Conservation (phyloP, 2,888 invertebrate genomes). For the Luffia ferchaultella region DNA sequence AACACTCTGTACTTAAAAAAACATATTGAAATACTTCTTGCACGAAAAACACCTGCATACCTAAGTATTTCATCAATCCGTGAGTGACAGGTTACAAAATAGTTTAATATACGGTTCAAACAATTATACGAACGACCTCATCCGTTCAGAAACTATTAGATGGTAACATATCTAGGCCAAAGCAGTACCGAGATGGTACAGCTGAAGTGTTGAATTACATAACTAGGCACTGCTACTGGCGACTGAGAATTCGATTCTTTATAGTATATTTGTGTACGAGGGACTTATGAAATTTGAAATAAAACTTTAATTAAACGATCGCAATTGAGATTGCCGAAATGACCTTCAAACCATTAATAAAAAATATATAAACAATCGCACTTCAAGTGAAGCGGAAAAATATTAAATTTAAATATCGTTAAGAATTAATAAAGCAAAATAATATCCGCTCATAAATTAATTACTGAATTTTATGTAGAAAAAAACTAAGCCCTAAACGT, state of each 20-base stretch:
- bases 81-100: not conserved
- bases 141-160: not conserved
- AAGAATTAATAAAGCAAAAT: too few relatives aligned
- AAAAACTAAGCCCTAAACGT: too few relatives aligned
- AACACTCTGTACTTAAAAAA: too few relatives aligned
- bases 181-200: conserved; percentile 1
- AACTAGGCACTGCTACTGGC: not conserved
- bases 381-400: too few relatives aligned
- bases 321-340: not conserved
- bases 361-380: too few relatives aligned
- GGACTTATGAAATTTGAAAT: not conserved
- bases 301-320: not conserved
- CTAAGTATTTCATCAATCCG: too few relatives aligned
- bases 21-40: too few relatives aligned
- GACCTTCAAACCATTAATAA: not conserved
- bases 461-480: too few relatives aligned
- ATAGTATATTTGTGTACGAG: not conserved
- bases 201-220: not conserved
- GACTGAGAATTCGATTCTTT: not conserved
- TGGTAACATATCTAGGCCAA: conserved; percentile 1
- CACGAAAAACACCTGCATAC: too few relatives aligned
- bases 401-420: too few relatives aligned
- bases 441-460: too few relatives aligned
- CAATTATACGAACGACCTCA: not conserved
- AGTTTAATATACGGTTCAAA: not conserved